Base-by-base conservation (phyloP, 2,113 vertebrate species). In the Serinus canaria region DNA sequence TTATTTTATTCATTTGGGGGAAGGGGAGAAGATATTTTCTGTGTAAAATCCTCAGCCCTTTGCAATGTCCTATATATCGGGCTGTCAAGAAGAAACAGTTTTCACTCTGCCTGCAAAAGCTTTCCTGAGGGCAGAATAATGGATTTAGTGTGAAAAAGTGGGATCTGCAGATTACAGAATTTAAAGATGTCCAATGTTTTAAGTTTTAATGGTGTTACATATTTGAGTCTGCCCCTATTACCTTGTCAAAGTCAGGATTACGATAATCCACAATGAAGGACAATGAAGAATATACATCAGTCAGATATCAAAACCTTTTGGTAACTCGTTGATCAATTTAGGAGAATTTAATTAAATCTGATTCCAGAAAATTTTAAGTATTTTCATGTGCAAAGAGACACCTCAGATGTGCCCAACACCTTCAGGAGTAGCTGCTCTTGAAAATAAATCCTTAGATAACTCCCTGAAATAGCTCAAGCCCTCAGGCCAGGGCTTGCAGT, bases 291-390 rank as follows among this genome's bases (percentile, higher is more conserved):
- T 52, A 79, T 52, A 30, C 44, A 89, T 72, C 24, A 74, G 44
- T 49, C 52, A 59, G 89, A 50, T 91, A 95, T 37, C 47, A 73
- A 90, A 86, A 92, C 43, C 52, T 81, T 74, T 95, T 49, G 15
- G 47, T 30, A 91, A 44, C 13, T 62, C 50, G 92, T 91, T 96
- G 78, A 87, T 90, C 89, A 93, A 64, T 83, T 55, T 59, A 83
- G 89, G 68, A 70, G 46, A 86, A 63, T 74, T 94, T 77, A 74
- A 90, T 92, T 78, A 75, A 88, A 75, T 78, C 23, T 37, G 44
- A 22, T 79, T 60, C 47, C 50, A 73, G 44, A 88, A 86, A 79
- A 46, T 4, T 8, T 37, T n/a, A 64, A 64, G 28, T 73, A 37
- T 91, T 76, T 91, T 76, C 49, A 28, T n/a, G 23, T 33, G 30